Evolutionary conservation across 2,888 invertebrate species (phyloP).

Genomic region (Hylaea fasciaria): DNA sequence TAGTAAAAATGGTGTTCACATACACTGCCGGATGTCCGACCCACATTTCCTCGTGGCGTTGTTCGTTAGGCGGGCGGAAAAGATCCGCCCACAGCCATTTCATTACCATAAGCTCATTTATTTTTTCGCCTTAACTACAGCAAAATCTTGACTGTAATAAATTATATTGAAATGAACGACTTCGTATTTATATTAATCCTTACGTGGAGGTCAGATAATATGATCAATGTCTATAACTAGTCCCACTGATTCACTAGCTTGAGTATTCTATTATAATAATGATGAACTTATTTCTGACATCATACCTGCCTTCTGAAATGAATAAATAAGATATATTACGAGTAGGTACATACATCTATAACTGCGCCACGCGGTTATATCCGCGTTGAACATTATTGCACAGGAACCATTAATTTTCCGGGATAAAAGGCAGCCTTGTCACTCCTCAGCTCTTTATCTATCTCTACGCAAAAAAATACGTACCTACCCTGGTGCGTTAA

Average conservation of each 20-base stretch:
- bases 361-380: too few relatives aligned
- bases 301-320: conserved; percentile 5
- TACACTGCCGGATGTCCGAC: conserved; percentile 71
- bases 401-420: too few relatives aligned
- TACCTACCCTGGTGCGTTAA: too few relatives aligned
- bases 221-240: not conserved
- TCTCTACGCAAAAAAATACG: too few relatives aligned
- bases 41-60: conserved; percentile 59
- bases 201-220: conserved; percentile 3
- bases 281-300: conserved; percentile 13
- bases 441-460: too few relatives aligned
- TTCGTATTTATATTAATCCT: conserved; percentile 9
- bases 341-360: conserved; percentile 3
- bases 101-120: conserved; percentile 54
- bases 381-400: too few relatives aligned
- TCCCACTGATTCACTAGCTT: not conserved
- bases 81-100: conserved; percentile 44
- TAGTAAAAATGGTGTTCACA: conserved; percentile 49
- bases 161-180: conserved; percentile 22
- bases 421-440: too few relatives aligned
- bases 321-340: conserved; percentile 10
- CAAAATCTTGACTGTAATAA: conserved; percentile 16
- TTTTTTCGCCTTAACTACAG: conserved; percentile 32
- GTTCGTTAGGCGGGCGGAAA: conserved; percentile 53
- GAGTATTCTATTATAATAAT: conserved; percentile 2